Percentiles rank a stretch among this genome's conserved stretches.
phyloP scores from a whole-genome alignment of 2,797 vertebrate genomes.

The Nothura maculosa region DNA sequence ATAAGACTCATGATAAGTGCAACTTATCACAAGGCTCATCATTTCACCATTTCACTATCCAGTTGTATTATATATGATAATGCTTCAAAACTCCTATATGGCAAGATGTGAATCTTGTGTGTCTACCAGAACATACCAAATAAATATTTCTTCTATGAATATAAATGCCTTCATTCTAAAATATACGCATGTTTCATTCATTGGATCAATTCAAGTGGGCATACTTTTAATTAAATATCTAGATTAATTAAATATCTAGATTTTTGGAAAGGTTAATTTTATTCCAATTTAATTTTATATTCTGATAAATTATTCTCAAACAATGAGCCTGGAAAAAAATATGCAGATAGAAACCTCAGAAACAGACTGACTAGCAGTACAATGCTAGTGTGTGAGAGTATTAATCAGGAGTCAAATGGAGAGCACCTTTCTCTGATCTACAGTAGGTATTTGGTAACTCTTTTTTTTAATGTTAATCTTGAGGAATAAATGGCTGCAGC shows the following conservation, averaged over 20 bases:
- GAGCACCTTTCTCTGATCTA: not conserved
- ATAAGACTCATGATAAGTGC: not conserved
- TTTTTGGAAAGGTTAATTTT: slow-evolving; percentile 2
- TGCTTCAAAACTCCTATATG: slow-evolving; percentile 21
- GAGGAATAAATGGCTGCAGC: not conserved
- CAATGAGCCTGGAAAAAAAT: not conserved
- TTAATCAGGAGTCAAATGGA: not conserved
- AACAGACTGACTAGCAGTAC: fast-evolving
- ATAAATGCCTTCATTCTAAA: not conserved
- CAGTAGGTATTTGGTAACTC: not conserved
- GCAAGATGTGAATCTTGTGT: slow-evolving; percentile 9
- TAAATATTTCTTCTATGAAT: not conserved
- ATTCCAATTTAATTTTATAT: not conserved
- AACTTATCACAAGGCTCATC: not conserved
- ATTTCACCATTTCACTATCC: not conserved
- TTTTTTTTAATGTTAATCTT: not conserved
- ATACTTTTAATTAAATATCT: not conserved
- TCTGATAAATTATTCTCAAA: not conserved
- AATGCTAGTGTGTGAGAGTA: not conserved
- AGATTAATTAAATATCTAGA: not conserved
- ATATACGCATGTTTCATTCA: not conserved
- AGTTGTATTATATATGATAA: not conserved
- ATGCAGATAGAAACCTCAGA: not conserved
- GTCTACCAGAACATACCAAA: not conserved
- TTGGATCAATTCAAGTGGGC: not conserved